Conservation (phyloP, 2,797 vertebrate species). For the Babyrousa celebensis region DNA sequence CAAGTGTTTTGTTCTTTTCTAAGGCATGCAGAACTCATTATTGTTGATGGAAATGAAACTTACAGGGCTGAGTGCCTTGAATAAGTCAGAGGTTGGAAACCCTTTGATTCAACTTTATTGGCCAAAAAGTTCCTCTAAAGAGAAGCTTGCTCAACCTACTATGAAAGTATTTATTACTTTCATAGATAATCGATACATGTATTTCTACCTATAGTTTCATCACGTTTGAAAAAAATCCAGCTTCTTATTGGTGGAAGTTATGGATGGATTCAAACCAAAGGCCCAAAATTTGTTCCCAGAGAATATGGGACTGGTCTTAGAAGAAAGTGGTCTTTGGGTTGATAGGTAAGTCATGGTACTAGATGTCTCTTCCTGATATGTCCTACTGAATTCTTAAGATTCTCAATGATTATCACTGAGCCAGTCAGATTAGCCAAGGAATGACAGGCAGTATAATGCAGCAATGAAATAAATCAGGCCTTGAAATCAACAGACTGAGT, state of each 20-base stretch:
- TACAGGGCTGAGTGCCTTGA: background rate
- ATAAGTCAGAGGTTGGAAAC: conserved; percentile 35
- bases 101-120: conserved; percentile 39
- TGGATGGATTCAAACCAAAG: conserved; percentile 24
- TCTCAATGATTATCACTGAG: background rate
- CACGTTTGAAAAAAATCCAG: background rate
- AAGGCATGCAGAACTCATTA: conserved; percentile 41
- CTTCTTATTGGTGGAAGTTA: conserved; percentile 25
- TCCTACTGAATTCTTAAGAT: background rate
- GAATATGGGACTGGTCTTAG: background rate
- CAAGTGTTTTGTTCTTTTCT: conserved; percentile 45
- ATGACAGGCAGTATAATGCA: background rate
- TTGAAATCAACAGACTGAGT: background rate
- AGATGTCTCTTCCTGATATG: background rate
- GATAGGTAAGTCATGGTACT: background rate
- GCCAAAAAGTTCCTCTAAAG: conserved; percentile 2
- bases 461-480: background rate
- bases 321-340: background rate
- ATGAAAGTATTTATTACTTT: conserved; percentile 25
- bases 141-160: background rate
- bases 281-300: background rate
- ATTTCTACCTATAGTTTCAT: background rate
- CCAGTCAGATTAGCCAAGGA: background rate
- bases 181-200: background rate
- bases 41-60: conserved; percentile 59